These are phyloP conservation scores for Xestia xanthographa DNA, from an alignment of 2,888 invertebrate species.

Conservation along the genomic window DNA sequence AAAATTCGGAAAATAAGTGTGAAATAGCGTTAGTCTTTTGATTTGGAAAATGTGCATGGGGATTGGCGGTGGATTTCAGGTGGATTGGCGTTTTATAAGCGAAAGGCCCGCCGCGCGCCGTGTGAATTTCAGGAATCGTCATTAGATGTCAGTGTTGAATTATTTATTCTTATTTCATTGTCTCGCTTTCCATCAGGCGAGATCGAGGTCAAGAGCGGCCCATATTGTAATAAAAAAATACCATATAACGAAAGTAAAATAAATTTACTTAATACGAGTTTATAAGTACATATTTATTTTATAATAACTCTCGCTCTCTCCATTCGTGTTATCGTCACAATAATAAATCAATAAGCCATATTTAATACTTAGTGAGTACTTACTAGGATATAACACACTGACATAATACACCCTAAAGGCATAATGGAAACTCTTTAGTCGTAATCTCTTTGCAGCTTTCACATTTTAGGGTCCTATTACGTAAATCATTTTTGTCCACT, in stretches of 20 bases:
- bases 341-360: conserved; percentile 16
- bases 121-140: background rate
- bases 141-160: background rate
- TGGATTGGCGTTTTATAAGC: background rate
- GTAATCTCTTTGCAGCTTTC: conserved; percentile 54
- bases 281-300: background rate
- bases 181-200: too few species aligned
- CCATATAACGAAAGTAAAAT: background rate
- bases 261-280: background rate
- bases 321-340: background rate
- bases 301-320: background rate
- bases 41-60: background rate
- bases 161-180: background rate
- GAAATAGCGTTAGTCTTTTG: background rate
- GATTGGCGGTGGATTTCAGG: too few species aligned
- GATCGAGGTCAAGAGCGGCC: too few species aligned
- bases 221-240: too few species aligned
- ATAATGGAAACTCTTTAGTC: conserved; percentile 42
- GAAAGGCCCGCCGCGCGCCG: too few species aligned
- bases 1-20: background rate
- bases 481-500: conserved; percentile 51
- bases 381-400: conserved; percentile 14
- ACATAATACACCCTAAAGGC: conserved; percentile 40
- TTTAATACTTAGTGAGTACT: conserved; percentile 10
- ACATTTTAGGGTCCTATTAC: conserved; percentile 57